Evolutionary conservation across 64 coral and sea anemone genomes (phyloP).

Genomic region (Dendronephthya gigantea): DNA sequence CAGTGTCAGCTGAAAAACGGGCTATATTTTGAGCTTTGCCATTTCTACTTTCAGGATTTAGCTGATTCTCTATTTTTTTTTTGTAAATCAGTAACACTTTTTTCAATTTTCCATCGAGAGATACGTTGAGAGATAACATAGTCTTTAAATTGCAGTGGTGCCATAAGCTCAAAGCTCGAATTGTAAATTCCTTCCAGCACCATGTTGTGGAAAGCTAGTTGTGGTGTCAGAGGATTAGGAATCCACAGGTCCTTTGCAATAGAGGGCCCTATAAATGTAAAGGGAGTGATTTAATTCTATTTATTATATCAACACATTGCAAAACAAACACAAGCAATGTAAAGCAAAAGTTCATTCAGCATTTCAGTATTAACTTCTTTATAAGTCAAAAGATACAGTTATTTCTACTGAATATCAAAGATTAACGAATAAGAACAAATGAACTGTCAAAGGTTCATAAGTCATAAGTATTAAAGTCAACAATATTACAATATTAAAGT

Average conservation of each 20-base stretch:
- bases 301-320: no score
- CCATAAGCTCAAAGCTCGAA: conserved; percentile 3
- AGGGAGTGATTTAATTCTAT: background rate
- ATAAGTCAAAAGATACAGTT: conserved; percentile 11
- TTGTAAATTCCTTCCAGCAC: conserved; percentile 16
- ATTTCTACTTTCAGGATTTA: conserved; percentile 32
- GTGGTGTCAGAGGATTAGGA: conserved; percentile 1
- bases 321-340: no score
- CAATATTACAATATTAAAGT: conserved; percentile 20
- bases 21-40: conserved; percentile 12
- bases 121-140: conserved; percentile 26
- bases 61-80: conserved; percentile 12
- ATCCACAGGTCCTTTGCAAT: conserved; percentile 20
- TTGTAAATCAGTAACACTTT: background rate
- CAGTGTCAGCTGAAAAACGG: background rate
- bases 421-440: background rate
- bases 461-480: conserved; percentile 1
- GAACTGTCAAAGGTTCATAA: background rate
- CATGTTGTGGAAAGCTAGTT: background rate
- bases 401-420: background rate
- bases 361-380: conserved; percentile 11
- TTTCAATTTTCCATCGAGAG: conserved; percentile 5
- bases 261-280: background rate
- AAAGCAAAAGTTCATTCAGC: conserved; percentile 11
- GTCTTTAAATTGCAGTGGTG: conserved; percentile 23